A percentile compares a stretch with the other conserved stretches of the same genome.
Evolutionary conservation across 2,113 vertebrate species (phyloP).

Genomic region (Anser cygnoides): DNA sequence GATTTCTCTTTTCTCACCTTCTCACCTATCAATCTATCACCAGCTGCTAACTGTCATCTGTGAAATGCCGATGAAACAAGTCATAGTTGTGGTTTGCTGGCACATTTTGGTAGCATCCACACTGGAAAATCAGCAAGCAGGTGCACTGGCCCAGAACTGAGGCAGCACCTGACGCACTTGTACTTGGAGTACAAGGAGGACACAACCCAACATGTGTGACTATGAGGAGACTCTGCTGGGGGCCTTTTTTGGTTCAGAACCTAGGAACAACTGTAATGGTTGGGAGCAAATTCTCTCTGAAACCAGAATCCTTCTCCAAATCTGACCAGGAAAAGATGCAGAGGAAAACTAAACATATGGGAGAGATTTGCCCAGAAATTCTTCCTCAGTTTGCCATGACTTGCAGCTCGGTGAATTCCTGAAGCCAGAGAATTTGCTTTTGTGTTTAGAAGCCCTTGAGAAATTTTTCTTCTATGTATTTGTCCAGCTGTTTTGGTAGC

Average conservation of each 20-base stretch:
- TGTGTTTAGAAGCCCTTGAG: neutral
- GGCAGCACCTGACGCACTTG: neutral
- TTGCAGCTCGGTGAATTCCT: neutral
- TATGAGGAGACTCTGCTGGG: neutral
- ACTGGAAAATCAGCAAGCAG: neutral
- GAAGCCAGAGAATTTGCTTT: neutral
- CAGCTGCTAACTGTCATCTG: neutral
- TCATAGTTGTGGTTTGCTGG: neutral
- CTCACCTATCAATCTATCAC: neutral
- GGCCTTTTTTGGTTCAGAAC: neutral
- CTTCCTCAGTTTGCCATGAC: neutral
- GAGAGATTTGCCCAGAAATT: neutral
- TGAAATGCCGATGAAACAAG: neutral
- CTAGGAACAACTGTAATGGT: neutral
- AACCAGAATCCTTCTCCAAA: neutral
- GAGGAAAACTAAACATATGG: neutral
- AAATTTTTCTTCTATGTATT: neutral
- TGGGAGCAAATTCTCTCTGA: neutral
- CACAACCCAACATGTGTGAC: neutral
- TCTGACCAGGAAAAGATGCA: neutral
- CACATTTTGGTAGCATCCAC: neutral
- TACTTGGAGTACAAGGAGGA: neutral
- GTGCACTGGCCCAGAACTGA: neutral
- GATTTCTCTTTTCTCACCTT: neutral
- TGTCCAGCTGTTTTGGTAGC: neutral